Evolutionary conservation across 2,888 invertebrate genomes (phyloP).

Genomic region (Aradus depressus): DNA sequence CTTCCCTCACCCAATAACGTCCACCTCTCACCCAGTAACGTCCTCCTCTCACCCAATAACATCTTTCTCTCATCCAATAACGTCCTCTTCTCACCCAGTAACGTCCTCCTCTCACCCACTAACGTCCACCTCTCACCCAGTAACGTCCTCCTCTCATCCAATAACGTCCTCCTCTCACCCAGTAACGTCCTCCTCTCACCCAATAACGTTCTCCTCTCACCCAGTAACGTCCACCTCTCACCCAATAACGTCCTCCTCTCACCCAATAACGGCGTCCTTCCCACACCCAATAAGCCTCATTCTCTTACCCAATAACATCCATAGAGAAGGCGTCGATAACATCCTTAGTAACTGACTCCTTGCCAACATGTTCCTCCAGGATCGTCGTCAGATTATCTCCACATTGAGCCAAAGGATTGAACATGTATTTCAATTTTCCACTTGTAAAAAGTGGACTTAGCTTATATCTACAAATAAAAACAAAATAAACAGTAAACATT

Average conservation of each 20-base stretch:
- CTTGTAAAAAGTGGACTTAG: conserved; percentile 4
- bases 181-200: too few species aligned
- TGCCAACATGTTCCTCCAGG: neutral
- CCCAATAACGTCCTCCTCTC: neutral
- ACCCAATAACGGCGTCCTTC: neutral
- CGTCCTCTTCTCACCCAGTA: too few species aligned
- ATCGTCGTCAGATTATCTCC: neutral
- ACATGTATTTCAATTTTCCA: conserved; percentile 5
- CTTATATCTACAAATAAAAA: neutral
- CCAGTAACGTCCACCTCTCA: too few species aligned
- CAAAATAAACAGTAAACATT: neutral
- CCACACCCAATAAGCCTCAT: neutral
- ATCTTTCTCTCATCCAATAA: too few species aligned
- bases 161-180: too few species aligned
- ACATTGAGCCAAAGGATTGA: neutral
- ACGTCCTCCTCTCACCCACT: too few species aligned
- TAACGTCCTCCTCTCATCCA: too few species aligned
- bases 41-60: too few species aligned
- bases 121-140: too few species aligned
- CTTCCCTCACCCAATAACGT: too few species aligned
- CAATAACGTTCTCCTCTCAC: too few species aligned
- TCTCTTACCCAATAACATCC: conserved; percentile 13
- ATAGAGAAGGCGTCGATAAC: conserved; percentile 1
- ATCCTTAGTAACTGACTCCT: conserved; percentile 2
- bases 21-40: too few species aligned